Percentiles rank a stretch among this genome's conserved stretches.
Evolutionary conservation across 2,113 vertebrate species (phyloP).

Genomic region (Gobius niger): DNA sequence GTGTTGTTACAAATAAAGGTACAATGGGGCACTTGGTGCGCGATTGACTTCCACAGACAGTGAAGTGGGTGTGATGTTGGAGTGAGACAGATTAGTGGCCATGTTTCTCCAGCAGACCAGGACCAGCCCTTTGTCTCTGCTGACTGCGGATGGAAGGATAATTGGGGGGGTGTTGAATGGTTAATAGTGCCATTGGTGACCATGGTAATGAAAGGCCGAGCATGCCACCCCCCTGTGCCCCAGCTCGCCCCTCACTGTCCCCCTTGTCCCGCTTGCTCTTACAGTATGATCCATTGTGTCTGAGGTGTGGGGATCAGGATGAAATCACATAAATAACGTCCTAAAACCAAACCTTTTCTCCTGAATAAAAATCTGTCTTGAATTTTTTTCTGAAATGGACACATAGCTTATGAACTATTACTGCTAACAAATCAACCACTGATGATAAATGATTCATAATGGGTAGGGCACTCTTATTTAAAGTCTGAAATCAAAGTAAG

Average conservation of each 20-base stretch:
- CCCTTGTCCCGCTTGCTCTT: conserved; percentile 26
- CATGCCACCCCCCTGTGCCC: conserved; percentile 55
- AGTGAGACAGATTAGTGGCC: conserved; percentile 72
- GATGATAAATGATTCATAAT: neutral
- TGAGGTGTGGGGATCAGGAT: conserved; percentile 71
- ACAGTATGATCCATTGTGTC: conserved; percentile 78
- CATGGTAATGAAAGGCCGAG: conserved; percentile 78
- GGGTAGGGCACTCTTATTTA: neutral
- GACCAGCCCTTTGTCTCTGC: conserved; percentile 73
- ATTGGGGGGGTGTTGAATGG: conserved; percentile 78
- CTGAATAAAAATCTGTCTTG: neutral
- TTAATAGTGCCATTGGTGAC: conserved; percentile 79
- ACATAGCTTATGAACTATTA: too few species aligned
- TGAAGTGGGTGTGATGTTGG: conserved; percentile 69
- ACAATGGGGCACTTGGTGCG: conserved; percentile 60
- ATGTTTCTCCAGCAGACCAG: conserved; percentile 75
- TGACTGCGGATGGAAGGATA: conserved; percentile 73
- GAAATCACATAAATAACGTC: conserved; percentile 72
- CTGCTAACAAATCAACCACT: too few species aligned
- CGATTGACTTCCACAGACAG: conserved; percentile 59
- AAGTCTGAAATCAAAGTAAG: neutral
- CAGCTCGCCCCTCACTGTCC: conserved; percentile 46
- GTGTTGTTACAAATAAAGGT: conserved; percentile 50
- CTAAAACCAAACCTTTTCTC: conserved; percentile 71
- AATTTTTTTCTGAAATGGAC: too few species aligned